Conservation (phyloP, 1,140 invertebrate species). For the Drosophila mayri region DNA sequence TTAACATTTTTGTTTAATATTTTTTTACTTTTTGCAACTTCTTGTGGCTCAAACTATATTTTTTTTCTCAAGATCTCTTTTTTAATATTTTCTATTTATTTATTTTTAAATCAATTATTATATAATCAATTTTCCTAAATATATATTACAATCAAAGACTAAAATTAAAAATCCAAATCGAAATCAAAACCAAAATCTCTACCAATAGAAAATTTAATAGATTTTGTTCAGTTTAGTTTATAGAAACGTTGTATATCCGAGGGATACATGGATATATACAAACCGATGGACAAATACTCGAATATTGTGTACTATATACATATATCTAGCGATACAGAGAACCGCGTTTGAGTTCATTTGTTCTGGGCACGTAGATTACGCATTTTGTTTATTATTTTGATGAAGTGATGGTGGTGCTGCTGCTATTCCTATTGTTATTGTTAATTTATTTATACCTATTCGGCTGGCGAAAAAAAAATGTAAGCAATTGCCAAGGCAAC, state of each 20-base stretch:
- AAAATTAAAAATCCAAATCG: neutral
- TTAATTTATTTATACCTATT: slow-evolving; percentile 44
- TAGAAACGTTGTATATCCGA: neutral
- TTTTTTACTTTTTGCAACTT: neutral
- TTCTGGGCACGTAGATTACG: slow-evolving; percentile 38
- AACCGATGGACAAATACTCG: slow-evolving; percentile 5
- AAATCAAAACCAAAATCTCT: neutral
- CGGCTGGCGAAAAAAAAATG: slow-evolving; percentile 8
- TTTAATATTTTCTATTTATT: neutral
- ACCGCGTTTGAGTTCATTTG: slow-evolving; percentile 31
- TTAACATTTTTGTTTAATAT: neutral
- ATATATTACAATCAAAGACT: neutral
- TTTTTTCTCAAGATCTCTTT: neutral
- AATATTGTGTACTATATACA: neutral
- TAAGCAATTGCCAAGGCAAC: slow-evolving; percentile 60
- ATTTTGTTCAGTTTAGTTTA: slow-evolving; percentile 9
- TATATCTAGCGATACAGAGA: neutral
- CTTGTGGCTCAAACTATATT: neutral
- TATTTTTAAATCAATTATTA: neutral
- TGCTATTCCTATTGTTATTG: slow-evolving; percentile 34
- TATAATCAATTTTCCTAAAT: neutral
- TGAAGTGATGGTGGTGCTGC: slow-evolving; percentile 51
- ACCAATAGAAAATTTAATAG: slow-evolving; percentile 18
- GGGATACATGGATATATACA: neutral
- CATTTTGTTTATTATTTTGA: slow-evolving; percentile 71